Evolutionary conservation across 2,888 invertebrate species (phyloP), one percentile per base, ranked within the genome.

Genomic region (Apamea anceps): DNA sequence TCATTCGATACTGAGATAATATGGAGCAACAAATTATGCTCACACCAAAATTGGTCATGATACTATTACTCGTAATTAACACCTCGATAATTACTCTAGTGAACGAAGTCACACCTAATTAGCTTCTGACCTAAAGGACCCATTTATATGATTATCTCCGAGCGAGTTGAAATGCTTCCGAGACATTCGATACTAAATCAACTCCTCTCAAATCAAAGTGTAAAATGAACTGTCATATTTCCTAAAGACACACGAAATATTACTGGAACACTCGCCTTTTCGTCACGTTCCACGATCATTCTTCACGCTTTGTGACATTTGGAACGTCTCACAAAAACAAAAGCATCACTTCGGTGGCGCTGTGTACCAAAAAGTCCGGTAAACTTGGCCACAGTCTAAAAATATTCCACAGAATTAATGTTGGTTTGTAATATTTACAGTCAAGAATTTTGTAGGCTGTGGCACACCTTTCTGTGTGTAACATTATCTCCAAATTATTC

Each of bases 201-300:
- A 80, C 77, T 84, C 54, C 62, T 73, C 71, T 79, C 76, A 81
- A 87, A 87, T 87, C 85, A 87, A 84, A 82, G 83, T 81, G 80
- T 82, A 87, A 86, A 91, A 86, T 77, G 75, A 85, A 77, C 73
- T 85, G 88, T 91, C 85, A 90, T 91, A 89, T 89, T 87, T 91
- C 75, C 68, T 80, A 82, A 84, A 83, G 81, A 80, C 82, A 84
- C 74, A 87, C 79, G 84, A 90, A 87, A 89, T 90, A 91, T 91
- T 84, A 84, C 88, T 82, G 63, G 81, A 87, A 87, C 81, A 81
- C 85, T 78, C 82, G 83, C 82, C 86, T 84, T 90, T 86, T 88
- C 87, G 91, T 91, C 93, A 92, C 92, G 92, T 92, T 79, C 90
- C 72, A 73, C 62, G 87, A 87, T 88, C 91, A 91, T 92, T 91